A percentile compares a stretch with the other conserved stretches of the same genome.
Evolutionary conservation across 2,113 vertebrate species (phyloP).

Genomic region (Edolisoma coerulescens): DNA sequence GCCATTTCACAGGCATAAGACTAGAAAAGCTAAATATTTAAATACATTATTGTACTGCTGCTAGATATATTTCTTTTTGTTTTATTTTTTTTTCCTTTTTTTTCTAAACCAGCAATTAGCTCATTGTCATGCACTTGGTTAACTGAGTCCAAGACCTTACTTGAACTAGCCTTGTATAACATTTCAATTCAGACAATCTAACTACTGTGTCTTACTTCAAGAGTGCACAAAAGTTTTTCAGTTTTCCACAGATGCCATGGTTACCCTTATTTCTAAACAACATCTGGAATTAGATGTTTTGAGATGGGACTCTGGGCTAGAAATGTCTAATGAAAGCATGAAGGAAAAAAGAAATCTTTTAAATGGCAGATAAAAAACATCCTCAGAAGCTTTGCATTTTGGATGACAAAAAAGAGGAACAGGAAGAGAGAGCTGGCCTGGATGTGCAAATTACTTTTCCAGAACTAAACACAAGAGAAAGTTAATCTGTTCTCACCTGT

Average conservation of each 20-base stretch:
- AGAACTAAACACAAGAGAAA: not conserved
- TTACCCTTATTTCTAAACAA: conserved; percentile 61
- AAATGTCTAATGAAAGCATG: not conserved
- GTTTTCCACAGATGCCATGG: conserved; percentile 67
- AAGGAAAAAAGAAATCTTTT: conserved; percentile 36
- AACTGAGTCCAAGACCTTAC: conserved; percentile 33
- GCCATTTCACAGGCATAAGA: not conserved
- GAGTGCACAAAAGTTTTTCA: conserved; percentile 64
- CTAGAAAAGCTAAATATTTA: conserved; percentile 13
- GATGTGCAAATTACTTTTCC: not conserved
- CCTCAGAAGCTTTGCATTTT: not conserved
- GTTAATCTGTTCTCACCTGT: conserved; percentile 6
- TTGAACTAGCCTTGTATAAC: conserved; percentile 46
- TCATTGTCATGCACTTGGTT: conserved; percentile 11
- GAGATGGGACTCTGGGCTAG: not conserved
- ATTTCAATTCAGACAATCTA: conserved; percentile 45
- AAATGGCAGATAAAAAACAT: conserved; percentile 12
- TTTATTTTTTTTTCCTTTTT: rapidly evolving
- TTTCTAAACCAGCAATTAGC: not conserved
- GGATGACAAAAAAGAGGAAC: not conserved
- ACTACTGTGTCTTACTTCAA: conserved; percentile 21
- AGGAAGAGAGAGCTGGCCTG: not conserved
- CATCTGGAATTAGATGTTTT: conserved; percentile 63
- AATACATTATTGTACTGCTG: not conserved
- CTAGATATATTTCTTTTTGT: not conserved